Conservation (phyloP, 2,888 invertebrate genomes). For the Apamea sordens region DNA sequence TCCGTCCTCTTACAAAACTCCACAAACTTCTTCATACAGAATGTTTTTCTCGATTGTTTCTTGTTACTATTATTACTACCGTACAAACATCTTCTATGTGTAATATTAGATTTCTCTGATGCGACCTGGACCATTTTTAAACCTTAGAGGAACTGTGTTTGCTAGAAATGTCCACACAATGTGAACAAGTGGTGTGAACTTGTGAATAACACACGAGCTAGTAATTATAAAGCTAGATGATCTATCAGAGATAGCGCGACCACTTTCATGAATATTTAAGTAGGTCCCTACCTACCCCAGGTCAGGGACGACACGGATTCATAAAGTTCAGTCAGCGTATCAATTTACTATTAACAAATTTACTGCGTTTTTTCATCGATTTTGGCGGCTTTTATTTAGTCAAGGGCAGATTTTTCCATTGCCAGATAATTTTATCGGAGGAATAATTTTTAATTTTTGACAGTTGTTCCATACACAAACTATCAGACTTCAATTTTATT, state of each 20-base stretch:
- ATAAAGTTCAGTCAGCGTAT: conserved; percentile 8
- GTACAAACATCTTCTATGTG: conserved; percentile 3
- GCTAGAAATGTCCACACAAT: conserved; percentile 42
- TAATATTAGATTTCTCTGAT: conserved; percentile 33
- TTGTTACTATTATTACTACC: conserved; percentile 39
- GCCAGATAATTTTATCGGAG: too few species aligned
- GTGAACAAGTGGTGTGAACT: conserved; percentile 68
- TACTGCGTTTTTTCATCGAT: not conserved
- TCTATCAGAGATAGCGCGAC: conserved; percentile 71
- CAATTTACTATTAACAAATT: not conserved
- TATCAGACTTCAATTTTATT: too few species aligned
- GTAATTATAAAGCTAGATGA: conserved; percentile 81
- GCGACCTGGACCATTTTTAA: conserved; percentile 49
- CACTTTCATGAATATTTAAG: conserved; percentile 64
- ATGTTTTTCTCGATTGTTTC: conserved; percentile 65
- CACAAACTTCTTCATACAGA: conserved; percentile 75
- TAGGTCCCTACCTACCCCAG: conserved; percentile 14
- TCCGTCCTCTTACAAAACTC: conserved; percentile 93
- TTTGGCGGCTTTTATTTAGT: not conserved
- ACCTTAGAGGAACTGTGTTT: conserved; percentile 3
- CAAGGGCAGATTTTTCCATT: too few species aligned
- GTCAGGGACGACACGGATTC: conserved; percentile 25
- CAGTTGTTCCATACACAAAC: too few species aligned
- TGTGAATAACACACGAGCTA: conserved; percentile 69
- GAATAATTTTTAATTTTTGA: too few species aligned